Conservation (phyloP, 2,113 vertebrate genomes). For the Sigmodon hispidus region DNA sequence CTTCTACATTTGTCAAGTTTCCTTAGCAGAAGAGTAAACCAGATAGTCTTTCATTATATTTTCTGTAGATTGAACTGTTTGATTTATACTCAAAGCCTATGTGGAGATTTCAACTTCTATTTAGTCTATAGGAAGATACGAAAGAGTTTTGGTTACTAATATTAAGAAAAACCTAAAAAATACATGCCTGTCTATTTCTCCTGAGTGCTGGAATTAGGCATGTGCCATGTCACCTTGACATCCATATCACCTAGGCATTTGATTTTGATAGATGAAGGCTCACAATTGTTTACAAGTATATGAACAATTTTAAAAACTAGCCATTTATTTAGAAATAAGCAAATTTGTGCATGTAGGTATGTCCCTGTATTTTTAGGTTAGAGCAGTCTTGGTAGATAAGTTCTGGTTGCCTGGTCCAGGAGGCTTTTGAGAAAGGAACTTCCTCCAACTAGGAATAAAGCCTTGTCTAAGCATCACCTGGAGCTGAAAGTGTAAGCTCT, state of each 20-base stretch:
- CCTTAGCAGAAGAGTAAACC: background rate
- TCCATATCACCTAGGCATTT: background rate
- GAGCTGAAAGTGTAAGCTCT: background rate
- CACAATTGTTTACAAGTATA: background rate
- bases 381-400: background rate
- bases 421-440: background rate
- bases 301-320: background rate
- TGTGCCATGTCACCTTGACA: too few species aligned
- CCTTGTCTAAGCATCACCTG: too few species aligned
- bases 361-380: background rate
- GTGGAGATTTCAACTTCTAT: background rate
- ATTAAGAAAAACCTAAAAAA: background rate
- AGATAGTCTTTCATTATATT: conserved; percentile 1
- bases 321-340: background rate
- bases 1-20: conserved; percentile 16
- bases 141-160: background rate
- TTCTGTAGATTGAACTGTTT: background rate
- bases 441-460: background rate
- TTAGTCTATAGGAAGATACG: background rate
- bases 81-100: background rate
- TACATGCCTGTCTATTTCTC: too few species aligned
- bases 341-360: background rate
- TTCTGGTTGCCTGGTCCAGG: background rate
- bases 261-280: background rate
- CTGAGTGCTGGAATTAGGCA: too few species aligned